Evolutionary conservation across 2,888 invertebrate genomes (phyloP), one percentile per base, ranked within the genome.

Genomic region (Xestia xanthographa): DNA sequence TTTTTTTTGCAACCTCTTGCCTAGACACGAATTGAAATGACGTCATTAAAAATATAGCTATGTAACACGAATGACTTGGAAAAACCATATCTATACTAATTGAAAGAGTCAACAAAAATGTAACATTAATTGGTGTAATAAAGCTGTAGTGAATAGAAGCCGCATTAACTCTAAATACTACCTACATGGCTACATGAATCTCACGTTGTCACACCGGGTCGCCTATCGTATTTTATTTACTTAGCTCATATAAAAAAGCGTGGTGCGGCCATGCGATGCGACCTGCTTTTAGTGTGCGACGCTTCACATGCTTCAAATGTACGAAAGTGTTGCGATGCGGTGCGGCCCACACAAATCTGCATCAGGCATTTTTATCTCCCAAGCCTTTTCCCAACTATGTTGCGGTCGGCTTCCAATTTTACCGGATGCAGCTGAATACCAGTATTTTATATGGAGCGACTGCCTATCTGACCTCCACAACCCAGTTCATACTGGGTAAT

Each of bases 101-200:
- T 76, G 17, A 50, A 29, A 43, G 50, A 45, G n/a, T 72, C 43
- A 45, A 45, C 63, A 68, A 75, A 78, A 41, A 66, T 45, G 12
- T 20, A 12, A 50, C 26, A 17, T 77, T 80, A 69, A 71, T 77
- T 77, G 71, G 41, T 56, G 71, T 48, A 56, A 77, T 77, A 77
- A 71, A 77, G 17, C 62, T 53, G 8, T 50, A 38, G n/a, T 29
- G 62, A 17, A 26, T 66, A 9, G 26, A 22, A 50, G 41, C 5
- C 11, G 20, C 17, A n/a, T 2, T 29, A n/a, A 26, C 26, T 73
- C 2, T 45, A 38, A 67, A 66, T 45, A 45, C 6, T 50, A 50
- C n/a, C 8, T 14, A 62, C 12, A 38, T 38, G 2, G 22, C 22
- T n/a, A 62, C 14, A 22, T 38, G 5, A 12, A n/a, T n/a, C 2